These are phyloP conservation scores for Glyptemys insculpta DNA, from an alignment of 2,797 vertebrate genomes.

Conservation along the genomic window DNA sequence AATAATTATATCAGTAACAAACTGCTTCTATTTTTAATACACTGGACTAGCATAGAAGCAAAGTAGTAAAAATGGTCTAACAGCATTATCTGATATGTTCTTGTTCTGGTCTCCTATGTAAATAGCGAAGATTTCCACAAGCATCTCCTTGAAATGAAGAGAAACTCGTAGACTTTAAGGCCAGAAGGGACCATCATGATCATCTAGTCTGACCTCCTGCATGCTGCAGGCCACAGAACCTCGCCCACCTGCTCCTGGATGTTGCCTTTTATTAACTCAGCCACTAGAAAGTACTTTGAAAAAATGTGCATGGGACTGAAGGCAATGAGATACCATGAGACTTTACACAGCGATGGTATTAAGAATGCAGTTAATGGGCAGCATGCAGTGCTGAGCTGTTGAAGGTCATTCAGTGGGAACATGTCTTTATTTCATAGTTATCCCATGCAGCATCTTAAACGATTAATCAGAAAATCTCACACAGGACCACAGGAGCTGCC, in stretches of 20 bases:
- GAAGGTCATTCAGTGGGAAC: not conserved
- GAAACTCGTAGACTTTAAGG: not conserved
- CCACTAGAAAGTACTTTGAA: not conserved
- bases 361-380: not conserved
- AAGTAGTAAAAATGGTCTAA: slow-evolving; percentile 18
- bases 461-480: not conserved
- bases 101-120: not conserved
- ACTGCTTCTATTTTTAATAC: not conserved
- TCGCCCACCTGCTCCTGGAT: not conserved
- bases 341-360: not conserved
- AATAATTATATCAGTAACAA: slow-evolving; percentile 14
- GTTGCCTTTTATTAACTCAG: slow-evolving; percentile 53
- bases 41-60: slow-evolving; percentile 2
- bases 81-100: not conserved
- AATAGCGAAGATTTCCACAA: not conserved
- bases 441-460: accelerated
- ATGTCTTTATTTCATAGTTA: not conserved
- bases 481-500: not conserved
- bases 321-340: not conserved
- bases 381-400: not conserved
- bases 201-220: not conserved
- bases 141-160: not conserved
- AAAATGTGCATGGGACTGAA: not conserved
- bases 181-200: not conserved
- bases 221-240: not conserved